phyloP scores from a whole-genome alignment of 2,113 vertebrate species.

The Heptranchias perlo region DNA sequence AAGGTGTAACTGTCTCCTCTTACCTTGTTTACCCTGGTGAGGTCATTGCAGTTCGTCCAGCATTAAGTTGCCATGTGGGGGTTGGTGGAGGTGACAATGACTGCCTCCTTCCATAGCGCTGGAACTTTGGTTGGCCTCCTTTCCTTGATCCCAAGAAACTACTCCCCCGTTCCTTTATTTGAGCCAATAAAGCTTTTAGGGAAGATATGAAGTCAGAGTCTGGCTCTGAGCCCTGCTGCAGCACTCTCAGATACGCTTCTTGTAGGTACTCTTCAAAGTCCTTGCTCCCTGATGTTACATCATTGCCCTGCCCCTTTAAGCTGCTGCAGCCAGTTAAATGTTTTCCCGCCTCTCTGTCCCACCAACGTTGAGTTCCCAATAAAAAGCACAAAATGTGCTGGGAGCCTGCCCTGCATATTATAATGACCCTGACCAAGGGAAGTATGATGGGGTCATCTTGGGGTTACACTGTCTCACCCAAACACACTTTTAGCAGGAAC shows the following conservation, averaged over 20 bases:
- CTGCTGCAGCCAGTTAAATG: not conserved
- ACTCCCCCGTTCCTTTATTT: not conserved
- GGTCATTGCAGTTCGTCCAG: not conserved
- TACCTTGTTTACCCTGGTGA: not conserved
- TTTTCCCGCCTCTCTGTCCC: not conserved
- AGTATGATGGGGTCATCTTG: not conserved
- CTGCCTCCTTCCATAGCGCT: not conserved
- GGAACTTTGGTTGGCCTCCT: not conserved
- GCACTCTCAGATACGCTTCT: not conserved
- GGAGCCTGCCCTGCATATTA: not conserved
- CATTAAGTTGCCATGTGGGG: not conserved
- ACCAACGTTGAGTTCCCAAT: not conserved
- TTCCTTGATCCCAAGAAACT: not conserved
- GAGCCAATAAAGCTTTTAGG: not conserved
- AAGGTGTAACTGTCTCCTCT: not conserved
- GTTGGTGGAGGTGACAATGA: not conserved
- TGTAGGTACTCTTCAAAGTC: not conserved
- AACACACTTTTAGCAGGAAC: not conserved
- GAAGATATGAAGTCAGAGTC: not conserved
- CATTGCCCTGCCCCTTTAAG: not conserved
- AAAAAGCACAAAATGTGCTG: not conserved
- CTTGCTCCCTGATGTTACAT: not conserved
- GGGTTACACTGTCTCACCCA: not conserved
- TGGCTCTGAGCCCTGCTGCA: not conserved
- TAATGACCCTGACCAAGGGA: not conserved